A percentile compares a stretch with the other conserved stretches of the same genome.
Evolutionary conservation across 2,888 invertebrate genomes (phyloP).

Genomic region (Frankliniella fusca): DNA sequence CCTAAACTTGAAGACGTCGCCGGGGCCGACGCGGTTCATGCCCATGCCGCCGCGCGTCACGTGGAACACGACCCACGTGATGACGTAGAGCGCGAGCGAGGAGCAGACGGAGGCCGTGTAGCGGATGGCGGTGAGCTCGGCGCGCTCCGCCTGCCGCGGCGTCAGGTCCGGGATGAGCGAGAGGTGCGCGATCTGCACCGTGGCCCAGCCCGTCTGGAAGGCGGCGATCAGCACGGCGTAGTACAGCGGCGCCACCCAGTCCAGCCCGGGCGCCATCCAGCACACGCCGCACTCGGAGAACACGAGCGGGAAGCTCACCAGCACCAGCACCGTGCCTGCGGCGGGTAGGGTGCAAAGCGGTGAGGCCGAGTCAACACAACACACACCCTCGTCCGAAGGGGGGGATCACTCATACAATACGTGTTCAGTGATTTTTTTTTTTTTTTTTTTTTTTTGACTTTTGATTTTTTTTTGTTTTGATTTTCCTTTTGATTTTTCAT

Average conservation of each 20-base stretch:
- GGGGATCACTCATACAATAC: too few species aligned
- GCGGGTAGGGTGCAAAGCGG: conserved; percentile 34
- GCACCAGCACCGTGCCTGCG: conserved; percentile 62
- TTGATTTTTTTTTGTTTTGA: too few species aligned
- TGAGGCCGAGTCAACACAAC: too few species aligned
- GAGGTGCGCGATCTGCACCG: conserved; percentile 83
- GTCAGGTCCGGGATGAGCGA: conserved; percentile 80
- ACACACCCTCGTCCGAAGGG: too few species aligned
- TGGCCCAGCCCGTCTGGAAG: conserved; percentile 46
- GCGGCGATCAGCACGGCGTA: conserved; percentile 48
- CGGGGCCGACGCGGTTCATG: conserved; percentile 54
- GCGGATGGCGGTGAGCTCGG: conserved; percentile 73
- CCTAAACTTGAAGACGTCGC: conserved; percentile 67
- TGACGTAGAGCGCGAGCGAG: conserved; percentile 75
- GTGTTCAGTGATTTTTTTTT: too few species aligned
- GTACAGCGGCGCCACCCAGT: conserved; percentile 43
- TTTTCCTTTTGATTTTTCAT: too few species aligned
- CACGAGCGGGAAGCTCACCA: conserved; percentile 70
- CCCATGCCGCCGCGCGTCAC: conserved; percentile 47
- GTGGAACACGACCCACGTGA: conserved; percentile 70
- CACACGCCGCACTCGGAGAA: conserved; percentile 61
- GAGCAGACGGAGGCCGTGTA: conserved; percentile 85
- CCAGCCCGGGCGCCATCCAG: conserved; percentile 2
- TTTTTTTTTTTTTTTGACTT: too few species aligned
- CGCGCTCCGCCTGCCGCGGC: conserved; percentile 61